Base-by-base conservation (phyloP, 2,888 invertebrate genomes). In the Cheiracanthium punctorium region DNA sequence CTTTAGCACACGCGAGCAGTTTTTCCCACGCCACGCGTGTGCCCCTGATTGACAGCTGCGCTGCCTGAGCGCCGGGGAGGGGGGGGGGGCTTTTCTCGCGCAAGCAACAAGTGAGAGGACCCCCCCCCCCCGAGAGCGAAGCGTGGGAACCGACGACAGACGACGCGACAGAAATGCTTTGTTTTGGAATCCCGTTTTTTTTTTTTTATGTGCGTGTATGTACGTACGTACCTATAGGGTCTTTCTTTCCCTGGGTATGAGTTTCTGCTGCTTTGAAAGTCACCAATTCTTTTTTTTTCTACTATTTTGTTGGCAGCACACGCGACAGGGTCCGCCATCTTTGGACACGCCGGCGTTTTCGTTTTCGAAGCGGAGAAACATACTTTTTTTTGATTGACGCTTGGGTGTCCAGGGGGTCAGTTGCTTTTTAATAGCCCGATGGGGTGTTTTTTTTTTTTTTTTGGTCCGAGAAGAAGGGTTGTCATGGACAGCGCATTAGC, bases 1-100 rank as follows among this genome's bases (percentile, higher is more conserved):
- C 48, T 58, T 67, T n/a, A 2, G 69, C 69, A 69, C 82, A 65
- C 80, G 72, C 64, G 72, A 73, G 30, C 52, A 20, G 24, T 72
- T 17, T 73, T 85, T 85, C 84, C 84, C 84, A 85, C 84, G 84
- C 79, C 73, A 85, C 84, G 74, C 79, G 84, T 85, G 84, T 85
- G 84, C 74, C 84, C 84, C 84, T 85, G 84, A 85, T 85, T 85
- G 84, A 85, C 84, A 85, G 84, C 84, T 85, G 84, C 79, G 72
- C 73, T 48, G 28, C 33, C 41, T 43, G 17, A 20, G 24, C 43
- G 48, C 2, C 0, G 20, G 67, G 72, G 76, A 69, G 52, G 52
- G 71, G 30, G 43, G 28, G 24, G 41, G 14, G 28, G 29, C 17
- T 7, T 29, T 58, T n/a, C n/a, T n/a, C n/a, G n/a, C 20, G 30